Evolutionary conservation across 1,140 invertebrate species (phyloP).

Genomic region (Melanaphis sacchari): DNA sequence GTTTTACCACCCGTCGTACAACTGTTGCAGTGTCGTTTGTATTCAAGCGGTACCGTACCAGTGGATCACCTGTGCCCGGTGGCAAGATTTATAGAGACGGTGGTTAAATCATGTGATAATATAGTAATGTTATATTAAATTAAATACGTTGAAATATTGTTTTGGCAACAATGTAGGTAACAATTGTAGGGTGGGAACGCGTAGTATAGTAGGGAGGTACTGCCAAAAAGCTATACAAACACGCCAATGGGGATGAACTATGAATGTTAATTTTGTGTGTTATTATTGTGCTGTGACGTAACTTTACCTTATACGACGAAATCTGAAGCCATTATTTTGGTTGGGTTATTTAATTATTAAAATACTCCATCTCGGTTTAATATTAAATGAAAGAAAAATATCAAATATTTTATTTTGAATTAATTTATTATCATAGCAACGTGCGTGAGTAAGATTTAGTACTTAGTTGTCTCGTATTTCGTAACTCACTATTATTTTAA

Average conservation of each 20-base stretch:
- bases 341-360: background rate
- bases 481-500: background rate
- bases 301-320: background rate
- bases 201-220: background rate
- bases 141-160: constrained; percentile 2
- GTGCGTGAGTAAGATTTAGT: background rate
- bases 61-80: background rate
- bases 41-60: background rate
- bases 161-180: background rate
- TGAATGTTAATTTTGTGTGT: background rate
- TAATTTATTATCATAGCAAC: background rate
- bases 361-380: background rate
- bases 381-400: background rate
- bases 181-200: background rate
- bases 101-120: constrained; percentile 7
- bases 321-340: background rate
- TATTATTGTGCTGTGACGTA: background rate
- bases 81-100: background rate
- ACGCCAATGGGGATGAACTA: constrained; percentile 4
- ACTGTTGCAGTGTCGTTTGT: background rate
- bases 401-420: background rate
- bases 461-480: background rate
- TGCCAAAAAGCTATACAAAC: background rate
- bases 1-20: background rate
- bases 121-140: background rate